Evolutionary conservation across 2,888 invertebrate genomes (phyloP).

Genomic region (Machimus rusticus): DNA sequence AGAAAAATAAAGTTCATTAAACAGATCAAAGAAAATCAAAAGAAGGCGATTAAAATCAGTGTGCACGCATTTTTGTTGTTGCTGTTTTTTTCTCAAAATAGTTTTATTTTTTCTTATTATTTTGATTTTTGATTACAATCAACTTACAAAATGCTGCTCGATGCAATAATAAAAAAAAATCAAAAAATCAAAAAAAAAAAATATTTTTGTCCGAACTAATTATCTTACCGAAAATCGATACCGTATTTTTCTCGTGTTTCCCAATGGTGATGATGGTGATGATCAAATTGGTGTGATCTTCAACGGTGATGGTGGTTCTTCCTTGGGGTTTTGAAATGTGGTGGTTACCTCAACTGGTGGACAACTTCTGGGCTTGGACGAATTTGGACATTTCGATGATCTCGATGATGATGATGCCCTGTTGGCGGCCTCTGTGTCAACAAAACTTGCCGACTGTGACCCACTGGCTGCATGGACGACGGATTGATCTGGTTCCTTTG

Average conservation of each 20-base stretch:
- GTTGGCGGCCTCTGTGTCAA: background rate
- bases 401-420: background rate
- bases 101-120: slow-evolving; percentile 22
- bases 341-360: slow-evolving; percentile 25
- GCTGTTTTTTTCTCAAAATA: slow-evolving; percentile 46
- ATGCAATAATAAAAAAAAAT: slow-evolving; percentile 51
- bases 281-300: slow-evolving; percentile 46
- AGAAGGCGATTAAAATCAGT: slow-evolving; percentile 28
- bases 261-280: slow-evolving; percentile 60
- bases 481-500: background rate
- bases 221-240: slow-evolving; percentile 65
- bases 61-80: slow-evolving; percentile 49
- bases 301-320: slow-evolving; percentile 38
- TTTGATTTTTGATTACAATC: slow-evolving; percentile 34
- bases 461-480: background rate
- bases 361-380: slow-evolving; percentile 63
- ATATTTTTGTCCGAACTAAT: slow-evolving; percentile 63
- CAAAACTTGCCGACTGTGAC: background rate
- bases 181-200: slow-evolving; percentile 53
- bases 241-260: slow-evolving; percentile 66
- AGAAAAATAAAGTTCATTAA: slow-evolving; percentile 18
- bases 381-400: slow-evolving; percentile 57
- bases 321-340: slow-evolving; percentile 22
- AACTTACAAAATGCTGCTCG: slow-evolving; percentile 40
- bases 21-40: background rate